Evolutionary conservation across 2,113 vertebrate species (phyloP).

Genomic region (Anguilla rostrata): DNA sequence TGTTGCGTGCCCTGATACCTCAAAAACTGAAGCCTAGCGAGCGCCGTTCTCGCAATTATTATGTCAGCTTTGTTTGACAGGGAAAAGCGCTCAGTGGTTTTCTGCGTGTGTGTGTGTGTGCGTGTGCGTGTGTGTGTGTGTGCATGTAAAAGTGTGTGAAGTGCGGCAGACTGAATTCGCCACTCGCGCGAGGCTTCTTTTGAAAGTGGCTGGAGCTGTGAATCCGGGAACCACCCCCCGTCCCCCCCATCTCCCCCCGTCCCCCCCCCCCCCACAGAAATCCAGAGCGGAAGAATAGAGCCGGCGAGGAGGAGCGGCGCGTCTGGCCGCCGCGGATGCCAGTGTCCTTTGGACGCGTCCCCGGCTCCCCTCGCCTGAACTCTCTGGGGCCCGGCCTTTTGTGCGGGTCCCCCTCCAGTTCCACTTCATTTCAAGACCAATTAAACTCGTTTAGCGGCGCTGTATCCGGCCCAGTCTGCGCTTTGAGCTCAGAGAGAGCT

Average conservation of each 20-base stretch:
- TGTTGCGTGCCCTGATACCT: too few species aligned
- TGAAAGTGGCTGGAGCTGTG: not conserved
- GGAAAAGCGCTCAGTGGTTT: not conserved
- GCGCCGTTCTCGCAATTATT: too few species aligned
- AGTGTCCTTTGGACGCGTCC: conserved; percentile 39
- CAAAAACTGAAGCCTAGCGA: too few species aligned
- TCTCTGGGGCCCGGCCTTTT: conserved; percentile 13
- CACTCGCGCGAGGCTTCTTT: not conserved
- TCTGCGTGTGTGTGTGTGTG: not conserved
- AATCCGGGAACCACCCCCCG: not conserved
- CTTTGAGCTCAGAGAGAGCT: not conserved
- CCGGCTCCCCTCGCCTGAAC: conserved; percentile 56
- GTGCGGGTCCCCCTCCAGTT: conserved; percentile 32
- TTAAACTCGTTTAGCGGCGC: conserved; percentile 24
- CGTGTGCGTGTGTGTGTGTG: not conserved
- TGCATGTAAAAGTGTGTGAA: not conserved
- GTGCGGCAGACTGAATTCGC: not conserved
- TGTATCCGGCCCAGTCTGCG: conserved; percentile 21
- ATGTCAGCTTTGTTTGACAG: not conserved
- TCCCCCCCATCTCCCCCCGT: too few species aligned
- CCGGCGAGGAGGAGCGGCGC: not conserved
- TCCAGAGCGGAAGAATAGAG: not conserved
- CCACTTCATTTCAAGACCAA: conserved; percentile 32
- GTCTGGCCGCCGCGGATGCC: not conserved
- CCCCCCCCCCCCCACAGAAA: too few species aligned